Evolutionary conservation across 2,888 invertebrate species (phyloP).

Genomic region (Drosophila anceps): DNA sequence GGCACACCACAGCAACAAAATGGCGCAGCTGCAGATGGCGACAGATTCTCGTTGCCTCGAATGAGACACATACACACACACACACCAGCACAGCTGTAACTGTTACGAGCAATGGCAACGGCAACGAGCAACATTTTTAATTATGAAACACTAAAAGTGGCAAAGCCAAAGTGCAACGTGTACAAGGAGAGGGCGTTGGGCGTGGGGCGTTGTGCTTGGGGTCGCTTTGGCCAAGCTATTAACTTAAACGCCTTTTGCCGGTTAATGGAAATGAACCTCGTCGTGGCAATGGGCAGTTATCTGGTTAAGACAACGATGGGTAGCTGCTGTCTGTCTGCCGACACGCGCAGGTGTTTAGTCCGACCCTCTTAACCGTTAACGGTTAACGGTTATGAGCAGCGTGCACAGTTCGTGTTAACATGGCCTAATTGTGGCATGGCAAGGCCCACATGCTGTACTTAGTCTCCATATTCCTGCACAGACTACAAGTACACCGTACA

Average conservation of each 20-base stretch:
- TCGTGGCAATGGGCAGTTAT: slow-evolving; percentile 76
- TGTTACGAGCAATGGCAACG: slow-evolving; percentile 28
- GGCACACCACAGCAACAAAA: slow-evolving; percentile 48
- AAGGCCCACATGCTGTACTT: slow-evolving; percentile 21
- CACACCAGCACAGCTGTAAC: slow-evolving; percentile 8
- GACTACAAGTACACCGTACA: slow-evolving; percentile 4
- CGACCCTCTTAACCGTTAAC: slow-evolving; percentile 53
- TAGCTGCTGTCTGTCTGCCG: slow-evolving; percentile 25
- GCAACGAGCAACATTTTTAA: slow-evolving; percentile 83
- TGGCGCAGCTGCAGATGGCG: slow-evolving; percentile 75
- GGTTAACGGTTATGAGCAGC: slow-evolving; percentile 57
- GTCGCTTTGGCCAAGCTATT: slow-evolving; percentile 75
- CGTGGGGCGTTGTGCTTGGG: slow-evolving; percentile 20
- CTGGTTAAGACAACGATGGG: slow-evolving; percentile 73
- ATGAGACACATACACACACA: slow-evolving; percentile 13
- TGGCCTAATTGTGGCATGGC: slow-evolving; percentile 64
- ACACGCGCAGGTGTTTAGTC: slow-evolving; percentile 63
- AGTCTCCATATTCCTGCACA: neutral
- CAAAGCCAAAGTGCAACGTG: slow-evolving; percentile 77
- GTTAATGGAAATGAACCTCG: slow-evolving; percentile 82
- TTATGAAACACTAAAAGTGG: slow-evolving; percentile 85
- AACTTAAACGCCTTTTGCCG: slow-evolving; percentile 84
- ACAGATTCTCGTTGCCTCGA: slow-evolving; percentile 49
- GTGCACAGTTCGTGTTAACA: slow-evolving; percentile 62
- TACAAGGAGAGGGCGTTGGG: slow-evolving; percentile 40